Percentiles rank a stretch among this genome's conserved stretches.
Conservation (phyloP, 2,113 vertebrate genomes). For the Sinosuthora webbiana region DNA sequence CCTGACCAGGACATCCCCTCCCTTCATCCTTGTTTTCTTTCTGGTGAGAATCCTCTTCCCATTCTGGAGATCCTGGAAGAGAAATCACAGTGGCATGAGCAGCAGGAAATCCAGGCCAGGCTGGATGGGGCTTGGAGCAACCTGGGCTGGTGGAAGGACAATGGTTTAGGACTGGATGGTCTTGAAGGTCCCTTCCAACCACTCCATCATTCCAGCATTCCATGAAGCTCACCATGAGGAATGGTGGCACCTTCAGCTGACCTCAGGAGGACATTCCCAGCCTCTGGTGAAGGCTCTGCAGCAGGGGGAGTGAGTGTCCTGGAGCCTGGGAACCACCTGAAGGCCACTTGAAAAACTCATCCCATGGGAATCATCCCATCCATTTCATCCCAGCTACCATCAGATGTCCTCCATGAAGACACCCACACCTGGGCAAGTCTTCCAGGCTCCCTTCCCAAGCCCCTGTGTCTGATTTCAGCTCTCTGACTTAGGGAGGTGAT, state of each 20-base stretch:
- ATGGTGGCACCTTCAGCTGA: background rate
- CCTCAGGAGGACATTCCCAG: accelerated
- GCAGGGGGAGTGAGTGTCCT: background rate
- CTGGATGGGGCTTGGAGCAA: background rate
- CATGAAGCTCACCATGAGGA: accelerated
- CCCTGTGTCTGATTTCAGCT: background rate
- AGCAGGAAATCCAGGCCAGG: background rate
- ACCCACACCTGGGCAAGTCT: background rate
- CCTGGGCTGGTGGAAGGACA: background rate
- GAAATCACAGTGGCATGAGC: accelerated
- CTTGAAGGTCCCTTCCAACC: background rate
- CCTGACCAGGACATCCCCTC: background rate
- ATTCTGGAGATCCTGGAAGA: background rate
- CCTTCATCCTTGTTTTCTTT: background rate
- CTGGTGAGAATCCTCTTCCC: background rate
- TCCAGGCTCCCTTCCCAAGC: background rate
- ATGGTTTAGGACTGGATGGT: background rate
- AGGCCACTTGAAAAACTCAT: background rate
- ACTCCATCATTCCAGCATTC: background rate
- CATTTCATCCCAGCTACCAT: background rate
- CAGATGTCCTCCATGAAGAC: background rate
- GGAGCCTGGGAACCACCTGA: background rate
- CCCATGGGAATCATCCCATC: background rate
- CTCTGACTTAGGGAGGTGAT: background rate
- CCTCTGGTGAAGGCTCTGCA: background rate